Base-by-base conservation (phyloP, 2,888 invertebrate genomes). In the Idaea biselata region DNA sequence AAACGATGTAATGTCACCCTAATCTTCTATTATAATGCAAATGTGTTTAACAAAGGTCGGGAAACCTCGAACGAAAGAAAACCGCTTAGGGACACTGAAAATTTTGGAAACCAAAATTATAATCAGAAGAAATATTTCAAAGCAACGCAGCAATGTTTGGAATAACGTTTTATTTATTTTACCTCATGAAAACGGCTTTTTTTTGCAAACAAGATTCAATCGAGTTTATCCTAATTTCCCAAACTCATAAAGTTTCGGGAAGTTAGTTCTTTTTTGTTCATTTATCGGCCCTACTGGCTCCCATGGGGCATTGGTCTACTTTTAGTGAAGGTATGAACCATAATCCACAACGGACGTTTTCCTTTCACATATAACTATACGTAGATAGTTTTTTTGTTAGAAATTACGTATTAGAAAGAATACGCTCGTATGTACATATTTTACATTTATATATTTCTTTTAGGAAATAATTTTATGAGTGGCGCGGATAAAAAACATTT, bases 21-120 rank as follows among this genome's bases (percentile, higher is more conserved):
- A 66, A 68, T 64, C 67, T 60, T 61, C 64, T 31, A 70, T 70
- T 65, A 65, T 65, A 63, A 68, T 70, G 70, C 65, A 70, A 70
- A 68, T 68, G 60, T 56, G 62, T 60, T 62, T 58, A 31, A 60
- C 64, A 62, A 66, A 68, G 62, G 64, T 63, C 60, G 62, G 61
- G 62, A 63, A 67, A 66, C 63, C 59, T 62, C 60, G 61, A 60
- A 56, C 63, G 44, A 44, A 44, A 44, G 44, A 44, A 44, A 44
- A 44, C 6, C 44, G 44, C 44, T 44, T 44, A 44, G 44, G 44
- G 44, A 44, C 44, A 44, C 44, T 14, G 44, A 44, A 44, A 44
- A 14, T 44, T 14, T 44, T 8, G 14, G 3, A 44, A 44, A 44
- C 44, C 44, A 11, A 44, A 44, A 44, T 44, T 44, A 44, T 44